A percentile compares a stretch with the other conserved stretches of the same genome.
Evolutionary conservation across 2,888 invertebrate species (phyloP).

Genomic region (Cheilosia pagana): DNA sequence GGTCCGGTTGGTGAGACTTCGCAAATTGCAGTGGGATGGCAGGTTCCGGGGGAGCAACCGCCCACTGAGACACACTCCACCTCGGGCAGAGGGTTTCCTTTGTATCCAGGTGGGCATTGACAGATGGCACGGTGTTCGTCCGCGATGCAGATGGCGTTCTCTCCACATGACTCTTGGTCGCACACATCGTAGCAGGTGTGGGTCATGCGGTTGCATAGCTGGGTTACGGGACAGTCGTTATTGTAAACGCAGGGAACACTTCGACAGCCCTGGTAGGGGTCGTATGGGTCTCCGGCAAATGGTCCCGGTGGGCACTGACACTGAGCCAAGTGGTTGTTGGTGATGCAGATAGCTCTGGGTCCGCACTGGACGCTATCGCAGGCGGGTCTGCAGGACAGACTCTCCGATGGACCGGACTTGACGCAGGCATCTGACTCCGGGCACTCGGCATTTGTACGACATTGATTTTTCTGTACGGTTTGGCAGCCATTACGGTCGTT

Average conservation of each 20-base stretch:
- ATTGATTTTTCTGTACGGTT: conserved; percentile 89
- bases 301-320: conserved; percentile 95
- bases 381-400: conserved; percentile 89
- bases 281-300: conserved; percentile 93
- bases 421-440: conserved; percentile 92
- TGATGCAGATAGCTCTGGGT: conserved; percentile 93
- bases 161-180: conserved; percentile 91
- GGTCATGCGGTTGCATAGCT: conserved; percentile 92
- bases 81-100: conserved; percentile 92
- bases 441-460: conserved; percentile 92
- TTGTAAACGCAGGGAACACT: conserved; percentile 94
- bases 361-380: conserved; percentile 92
- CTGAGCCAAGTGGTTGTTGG: conserved; percentile 94
- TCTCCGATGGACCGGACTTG: conserved; percentile 85
- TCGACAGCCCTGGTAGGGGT: conserved; percentile 89
- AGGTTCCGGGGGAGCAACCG: conserved; percentile 90
- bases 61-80: conserved; percentile 90
- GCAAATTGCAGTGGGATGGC: conserved; percentile 92
- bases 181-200: conserved; percentile 93
- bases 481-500: conserved; percentile 95
- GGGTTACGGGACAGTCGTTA: conserved; percentile 90
- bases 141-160: conserved; percentile 93
- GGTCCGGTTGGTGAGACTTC: conserved; percentile 88
- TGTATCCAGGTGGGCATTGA: conserved; percentile 93
- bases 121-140: conserved; percentile 93